Base-by-base conservation (phyloP, 2,888 invertebrate species). In the Polydrusus pterygomalis region DNA sequence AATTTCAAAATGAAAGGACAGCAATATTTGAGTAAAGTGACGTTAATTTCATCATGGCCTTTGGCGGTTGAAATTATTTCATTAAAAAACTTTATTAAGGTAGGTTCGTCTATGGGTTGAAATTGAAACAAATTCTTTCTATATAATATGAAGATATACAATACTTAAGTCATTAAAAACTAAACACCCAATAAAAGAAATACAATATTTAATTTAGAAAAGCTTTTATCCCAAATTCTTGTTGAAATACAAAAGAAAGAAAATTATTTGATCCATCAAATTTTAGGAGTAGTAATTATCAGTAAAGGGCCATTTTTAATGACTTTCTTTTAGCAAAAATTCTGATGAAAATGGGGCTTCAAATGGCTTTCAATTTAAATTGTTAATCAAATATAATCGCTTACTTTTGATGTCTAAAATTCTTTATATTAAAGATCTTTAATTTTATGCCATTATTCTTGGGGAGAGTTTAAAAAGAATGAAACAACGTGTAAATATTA, bases 261-360 rank as follows among this genome's bases (percentile, higher is more conserved):
- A 62, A 74, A 74, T 54, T 65, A 73, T 51, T 60, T 47, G 25
- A 58, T 62, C 51, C 67, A 62, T 51, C 18, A 56, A 56, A 54
- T n/a, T 54, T 54, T 54, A 54, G 20, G 68, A 60, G 47, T 51
- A 65, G 43, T 60, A 74, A 58, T 74, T 67, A 74, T 74, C 73
- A 74, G 67, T 34, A 68, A 68, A 68, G 49, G 73, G 49, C 67
- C 49, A 65, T 65, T 45, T 25, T 45, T 74, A 68, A 74, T 74
- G 73, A 68, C 67, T 74, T 74, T 68, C 34, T 51, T 67, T 74
- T 58, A 62, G 67, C 45, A 65, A 62, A 68, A 68, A 68, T 68
- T 74, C 58, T 69, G 40, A 69, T 69, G 69, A 58, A 69, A 54
- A 54, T 13, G 25, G 54, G 30, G 13, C 30, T 11, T 25, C 25